A percentile compares a stretch with the other conserved stretches of the same genome.
These are phyloP conservation scores for Leptonema lineaticorne DNA, from an alignment of 1,140 invertebrate genomes.

Conservation along the genomic window DNA sequence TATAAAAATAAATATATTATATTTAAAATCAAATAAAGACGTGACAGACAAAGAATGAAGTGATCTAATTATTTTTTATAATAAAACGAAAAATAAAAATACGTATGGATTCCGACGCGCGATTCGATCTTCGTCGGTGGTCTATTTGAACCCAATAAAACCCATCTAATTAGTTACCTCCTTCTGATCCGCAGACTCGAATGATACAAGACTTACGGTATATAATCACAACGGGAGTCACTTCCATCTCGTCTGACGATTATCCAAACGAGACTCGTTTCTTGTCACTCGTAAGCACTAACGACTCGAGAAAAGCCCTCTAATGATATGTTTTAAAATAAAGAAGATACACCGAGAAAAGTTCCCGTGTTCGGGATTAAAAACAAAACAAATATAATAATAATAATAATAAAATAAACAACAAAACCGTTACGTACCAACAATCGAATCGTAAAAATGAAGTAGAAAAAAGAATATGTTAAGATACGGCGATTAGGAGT, in stretches of 20 bases:
- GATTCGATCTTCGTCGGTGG: constrained; percentile 34
- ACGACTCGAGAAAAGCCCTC: neutral
- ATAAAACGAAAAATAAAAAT: neutral
- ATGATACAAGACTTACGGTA: constrained; percentile 14
- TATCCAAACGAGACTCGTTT: neutral
- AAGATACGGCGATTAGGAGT: constrained; percentile 14
- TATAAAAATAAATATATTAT: too few species aligned
- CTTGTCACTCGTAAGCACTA: constrained; percentile 11
- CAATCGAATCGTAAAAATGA: neutral
- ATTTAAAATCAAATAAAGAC: too few species aligned
- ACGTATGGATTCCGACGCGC: constrained; percentile 15
- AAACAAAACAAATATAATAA: too few species aligned
- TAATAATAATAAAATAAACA: too few species aligned
- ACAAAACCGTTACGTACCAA: neutral
- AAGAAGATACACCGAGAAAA: too few species aligned
- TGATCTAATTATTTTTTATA: too few species aligned
- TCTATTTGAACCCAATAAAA: constrained; percentile 39
- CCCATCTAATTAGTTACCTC: constrained; percentile 36
- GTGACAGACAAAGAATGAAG: too few species aligned
- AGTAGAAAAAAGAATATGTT: too few species aligned
- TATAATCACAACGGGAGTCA: constrained; percentile 4
- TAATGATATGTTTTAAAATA: constrained; percentile 11
- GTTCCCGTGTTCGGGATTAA: too few species aligned
- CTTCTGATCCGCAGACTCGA: too few species aligned
- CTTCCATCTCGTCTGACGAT: neutral